Evolutionary conservation across 2,113 vertebrate species (phyloP), one percentile per base, ranked within the genome.

Genomic region (Mesocricetus auratus): DNA sequence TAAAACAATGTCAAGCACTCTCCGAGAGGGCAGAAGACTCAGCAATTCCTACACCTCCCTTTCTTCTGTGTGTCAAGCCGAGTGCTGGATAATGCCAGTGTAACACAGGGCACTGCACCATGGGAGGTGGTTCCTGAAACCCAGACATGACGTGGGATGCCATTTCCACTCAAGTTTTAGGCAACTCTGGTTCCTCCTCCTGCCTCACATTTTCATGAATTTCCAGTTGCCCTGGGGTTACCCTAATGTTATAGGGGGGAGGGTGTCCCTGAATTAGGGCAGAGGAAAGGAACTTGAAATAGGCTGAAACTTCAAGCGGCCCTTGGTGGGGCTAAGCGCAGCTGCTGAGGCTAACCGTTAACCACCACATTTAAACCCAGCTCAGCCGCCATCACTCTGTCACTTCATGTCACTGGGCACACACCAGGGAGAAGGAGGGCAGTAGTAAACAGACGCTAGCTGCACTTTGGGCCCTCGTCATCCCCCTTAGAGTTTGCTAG

Each of bases 401-500:
- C 56, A 47, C 68, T 89, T 89, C 50, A 4, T 36, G 71, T 58
- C 42, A 58, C 26, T 0, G 8, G 64, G 66, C 56, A 36, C 60
- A 66, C 91, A 81, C 89, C 89, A 62, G 50, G 79, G 81, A 36
- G 91, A 86, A 53, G 29, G 81, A 78, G 21, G 29, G 5, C 6
- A n/a, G 91, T 66, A 42, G 26, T 50, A 42, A 94, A n/a, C 5
- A 21, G 53, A 60, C 7, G 50, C 74, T 15, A 29, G 29, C 82
- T 94, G n/a, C 77, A 45, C 26, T 77, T 36, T 36, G 12, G 74
- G 92, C 89, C 9, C 5, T 33, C 29, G 75, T 81, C 17, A 26
- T 60, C 79, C 86, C 45, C 91, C 94, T 96, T 5, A 62, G 94
- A 97, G 96, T 71, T 96, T 97, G 94, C 73, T 79, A 58, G 66